Evolutionary conservation across 2,797 vertebrate genomes (phyloP).

Genomic region (Pantherophis alleghaniensis): DNA sequence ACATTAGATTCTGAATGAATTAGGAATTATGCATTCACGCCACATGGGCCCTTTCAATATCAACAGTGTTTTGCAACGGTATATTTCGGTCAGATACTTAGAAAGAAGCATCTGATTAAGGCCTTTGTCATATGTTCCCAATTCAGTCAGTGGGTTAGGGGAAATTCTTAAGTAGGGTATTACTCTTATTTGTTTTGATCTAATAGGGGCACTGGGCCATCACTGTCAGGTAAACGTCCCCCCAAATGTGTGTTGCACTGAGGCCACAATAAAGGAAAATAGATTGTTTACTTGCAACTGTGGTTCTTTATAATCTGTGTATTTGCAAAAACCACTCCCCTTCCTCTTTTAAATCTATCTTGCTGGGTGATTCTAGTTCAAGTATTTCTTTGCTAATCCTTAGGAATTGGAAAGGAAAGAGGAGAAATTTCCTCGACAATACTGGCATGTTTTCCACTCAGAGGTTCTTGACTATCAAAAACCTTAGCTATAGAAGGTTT

Average conservation of each 20-base stretch:
- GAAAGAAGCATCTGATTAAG: neutral
- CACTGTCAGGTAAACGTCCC: neutral
- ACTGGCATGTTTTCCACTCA: neutral
- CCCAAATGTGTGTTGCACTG: neutral
- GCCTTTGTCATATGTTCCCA: neutral
- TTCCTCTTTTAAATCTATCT: neutral
- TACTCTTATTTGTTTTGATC: neutral
- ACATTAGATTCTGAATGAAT: neutral
- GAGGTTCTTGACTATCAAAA: neutral
- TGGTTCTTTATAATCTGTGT: neutral
- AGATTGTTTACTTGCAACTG: neutral
- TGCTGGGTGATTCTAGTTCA: neutral
- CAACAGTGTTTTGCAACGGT: neutral
- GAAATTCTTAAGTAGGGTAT: neutral
- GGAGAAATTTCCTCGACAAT: neutral
- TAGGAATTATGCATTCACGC: neutral
- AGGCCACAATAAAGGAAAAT: neutral
- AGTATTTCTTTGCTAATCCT: neutral
- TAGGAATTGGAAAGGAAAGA: neutral
- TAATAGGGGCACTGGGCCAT: neutral
- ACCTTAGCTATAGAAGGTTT: neutral
- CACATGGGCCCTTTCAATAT: neutral
- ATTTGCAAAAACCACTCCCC: neutral
- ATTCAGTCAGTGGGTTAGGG: neutral
- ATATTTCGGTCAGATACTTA: neutral